Base-by-base conservation (phyloP, 2,113 vertebrate species). In the Mungos mungo region DNA sequence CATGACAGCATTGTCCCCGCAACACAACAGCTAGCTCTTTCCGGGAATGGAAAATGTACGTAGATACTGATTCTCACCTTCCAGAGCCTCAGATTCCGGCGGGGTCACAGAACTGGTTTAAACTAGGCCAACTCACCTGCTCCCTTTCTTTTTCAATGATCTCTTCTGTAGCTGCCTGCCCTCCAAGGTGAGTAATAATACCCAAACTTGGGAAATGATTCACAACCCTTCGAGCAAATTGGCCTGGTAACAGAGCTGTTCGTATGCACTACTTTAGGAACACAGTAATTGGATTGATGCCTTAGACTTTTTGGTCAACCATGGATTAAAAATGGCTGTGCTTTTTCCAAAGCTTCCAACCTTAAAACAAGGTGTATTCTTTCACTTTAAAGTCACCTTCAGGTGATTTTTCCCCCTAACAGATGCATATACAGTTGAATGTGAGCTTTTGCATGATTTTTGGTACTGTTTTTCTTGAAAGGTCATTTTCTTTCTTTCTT, bases 371-470 rank as follows among this genome's bases (percentile, higher is more conserved):
- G 68, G 93, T 92, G 90, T 98, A 95, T 41, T 80, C 54, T 95
- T 96, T 93, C 95, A 92, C 97, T 97, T 98, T 94, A 97, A 98
- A 98, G 95, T 98, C 94, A 96, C 65, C 95, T 98, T 94, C 94
- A 97, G 95, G 93, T 98, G 87, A 97, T 96, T 81, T 93, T 79
- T 21, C 13, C 97, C 85, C 80, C 97, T 96, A 97, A 97, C 90
- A 93, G 54, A 31, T 52, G 80, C 47, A 27, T 31, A 60, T 33
- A 38, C 92, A 92, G 41, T 76, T 63, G 29, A 79, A 76, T 93
- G 52, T 94, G 77, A 47, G 18, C 18, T 35, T 88, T 47, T 93
- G 84, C 83, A 27, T 57, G 77, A 84, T 77, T 93, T 54, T 96
- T 90, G 77, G 92, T 57, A 89, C 85, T 85, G 60, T 38, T 92